phyloP scores from a whole-genome alignment of 2,888 invertebrate species.

The Papilio gigon region DNA sequence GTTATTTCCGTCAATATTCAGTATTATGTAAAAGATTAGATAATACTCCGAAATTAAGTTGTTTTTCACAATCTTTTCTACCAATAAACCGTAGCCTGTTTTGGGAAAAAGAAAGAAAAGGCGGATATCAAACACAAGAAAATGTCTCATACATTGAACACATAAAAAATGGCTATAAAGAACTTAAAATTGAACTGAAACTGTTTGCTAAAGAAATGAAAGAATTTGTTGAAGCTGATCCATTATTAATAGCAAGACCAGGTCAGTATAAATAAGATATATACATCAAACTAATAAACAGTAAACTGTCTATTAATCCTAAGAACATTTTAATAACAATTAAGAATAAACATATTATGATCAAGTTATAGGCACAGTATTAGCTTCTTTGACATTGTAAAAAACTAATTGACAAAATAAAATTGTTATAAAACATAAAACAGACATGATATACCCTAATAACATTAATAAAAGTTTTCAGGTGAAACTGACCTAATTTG shows the following conservation, averaged over 20 bases:
- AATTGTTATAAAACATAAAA: too few species aligned
- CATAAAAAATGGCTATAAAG: slow-evolving; percentile 84
- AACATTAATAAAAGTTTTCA: slow-evolving; percentile 47
- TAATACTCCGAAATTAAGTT: slow-evolving; percentile 48
- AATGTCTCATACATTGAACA: slow-evolving; percentile 77
- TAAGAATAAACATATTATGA: too few species aligned
- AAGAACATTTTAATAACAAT: too few species aligned
- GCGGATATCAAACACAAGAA: slow-evolving; percentile 79
- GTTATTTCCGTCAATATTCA: slow-evolving; percentile 53
- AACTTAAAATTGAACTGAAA: slow-evolving; percentile 85
- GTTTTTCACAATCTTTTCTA: slow-evolving; percentile 48
- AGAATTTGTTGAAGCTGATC: slow-evolving; percentile 85
- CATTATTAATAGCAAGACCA: slow-evolving; percentile 79
- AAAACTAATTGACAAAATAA: slow-evolving; percentile 12
- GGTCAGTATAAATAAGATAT: slow-evolving; percentile 66
- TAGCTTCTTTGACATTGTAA: too few species aligned
- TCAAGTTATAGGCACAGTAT: too few species aligned
- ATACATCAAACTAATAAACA: not conserved
- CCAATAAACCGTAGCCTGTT: slow-evolving; percentile 68
- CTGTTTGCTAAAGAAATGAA: slow-evolving; percentile 86
- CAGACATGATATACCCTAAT: too few species aligned
- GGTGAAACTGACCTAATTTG: slow-evolving; percentile 89
- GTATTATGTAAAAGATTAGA: slow-evolving; percentile 52
- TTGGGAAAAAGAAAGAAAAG: slow-evolving; percentile 83
- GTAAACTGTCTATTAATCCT: not conserved